Conservation (phyloP, 2,797 vertebrate species). For the Amazona ochrocephala region DNA sequence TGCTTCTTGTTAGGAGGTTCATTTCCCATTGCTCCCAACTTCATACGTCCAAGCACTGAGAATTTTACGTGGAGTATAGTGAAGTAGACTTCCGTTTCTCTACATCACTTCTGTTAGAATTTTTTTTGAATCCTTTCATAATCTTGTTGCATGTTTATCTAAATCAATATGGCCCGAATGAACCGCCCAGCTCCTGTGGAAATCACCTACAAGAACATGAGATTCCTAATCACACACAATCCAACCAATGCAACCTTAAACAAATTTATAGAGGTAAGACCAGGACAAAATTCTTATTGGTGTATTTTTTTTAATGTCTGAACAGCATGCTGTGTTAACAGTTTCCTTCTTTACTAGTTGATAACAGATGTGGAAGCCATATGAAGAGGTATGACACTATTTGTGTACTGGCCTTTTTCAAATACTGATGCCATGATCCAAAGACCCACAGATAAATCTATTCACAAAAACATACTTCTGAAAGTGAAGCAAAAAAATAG, state of each 20-base stretch:
- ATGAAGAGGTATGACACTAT: neutral
- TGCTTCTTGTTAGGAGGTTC: constrained; percentile 86
- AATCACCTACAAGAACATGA: constrained; percentile 99
- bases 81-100: constrained; percentile 80
- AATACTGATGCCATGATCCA: neutral
- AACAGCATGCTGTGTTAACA: neutral
- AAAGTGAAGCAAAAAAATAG: neutral
- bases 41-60: constrained; percentile 82
- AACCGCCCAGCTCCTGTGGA: constrained; percentile 99
- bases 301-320: neutral
- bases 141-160: constrained; percentile 74
- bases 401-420: neutral
- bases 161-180: constrained; percentile 95
- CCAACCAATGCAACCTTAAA: constrained; percentile 98
- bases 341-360: neutral
- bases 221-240: constrained; percentile 99
- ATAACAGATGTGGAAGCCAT: neutral
- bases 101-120: constrained; percentile 72
- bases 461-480: neutral
- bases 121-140: constrained; percentile 67
- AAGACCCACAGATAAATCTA: neutral
- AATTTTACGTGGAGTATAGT: constrained; percentile 82
- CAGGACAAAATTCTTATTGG: neutral
- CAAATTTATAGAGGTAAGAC: constrained; percentile 98
- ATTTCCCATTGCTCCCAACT: constrained; percentile 77